Evolutionary conservation across 2,797 vertebrate genomes (phyloP).

Genomic region (Semaprochilodus insignis): DNA sequence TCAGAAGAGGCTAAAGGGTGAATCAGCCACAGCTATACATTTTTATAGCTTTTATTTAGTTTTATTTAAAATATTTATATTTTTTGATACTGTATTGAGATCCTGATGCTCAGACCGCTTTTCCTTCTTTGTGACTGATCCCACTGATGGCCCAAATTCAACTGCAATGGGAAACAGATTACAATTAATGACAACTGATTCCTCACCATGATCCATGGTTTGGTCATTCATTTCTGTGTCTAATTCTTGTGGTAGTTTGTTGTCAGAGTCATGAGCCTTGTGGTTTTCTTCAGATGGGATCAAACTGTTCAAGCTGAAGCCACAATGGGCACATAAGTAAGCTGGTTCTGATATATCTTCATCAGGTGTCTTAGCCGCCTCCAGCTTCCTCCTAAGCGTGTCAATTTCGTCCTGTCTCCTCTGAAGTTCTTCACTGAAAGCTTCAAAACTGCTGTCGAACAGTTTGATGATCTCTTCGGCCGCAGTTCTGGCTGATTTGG

Average conservation of each 20-base stretch:
- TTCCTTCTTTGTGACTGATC: too few relatives aligned
- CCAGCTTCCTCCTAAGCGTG: neutral
- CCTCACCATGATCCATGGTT: neutral
- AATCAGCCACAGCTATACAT: too few relatives aligned
- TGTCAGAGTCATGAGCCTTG: neutral
- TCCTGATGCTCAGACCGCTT: too few relatives aligned
- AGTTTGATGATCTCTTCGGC: constrained; percentile 2
- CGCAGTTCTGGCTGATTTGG: neutral
- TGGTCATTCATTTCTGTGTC: neutral
- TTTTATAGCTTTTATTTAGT: too few relatives aligned
- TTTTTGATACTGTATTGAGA: too few relatives aligned
- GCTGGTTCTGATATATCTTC: neutral
- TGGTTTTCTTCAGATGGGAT: neutral
- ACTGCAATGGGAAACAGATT: neutral
- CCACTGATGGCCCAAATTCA: neutral
- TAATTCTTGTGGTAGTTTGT: neutral
- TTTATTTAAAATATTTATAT: too few relatives aligned
- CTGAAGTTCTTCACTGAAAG: neutral
- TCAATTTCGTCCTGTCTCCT: neutral
- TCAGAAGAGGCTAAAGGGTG: too few relatives aligned
- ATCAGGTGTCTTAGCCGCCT: neutral
- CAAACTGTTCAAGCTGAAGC: neutral
- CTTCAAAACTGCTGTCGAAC: constrained; percentile 8
- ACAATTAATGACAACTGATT: neutral
- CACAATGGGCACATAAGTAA: neutral